These are phyloP conservation scores for Dasypolia templi DNA, from an alignment of 2,888 invertebrate genomes.

Conservation along the genomic window DNA sequence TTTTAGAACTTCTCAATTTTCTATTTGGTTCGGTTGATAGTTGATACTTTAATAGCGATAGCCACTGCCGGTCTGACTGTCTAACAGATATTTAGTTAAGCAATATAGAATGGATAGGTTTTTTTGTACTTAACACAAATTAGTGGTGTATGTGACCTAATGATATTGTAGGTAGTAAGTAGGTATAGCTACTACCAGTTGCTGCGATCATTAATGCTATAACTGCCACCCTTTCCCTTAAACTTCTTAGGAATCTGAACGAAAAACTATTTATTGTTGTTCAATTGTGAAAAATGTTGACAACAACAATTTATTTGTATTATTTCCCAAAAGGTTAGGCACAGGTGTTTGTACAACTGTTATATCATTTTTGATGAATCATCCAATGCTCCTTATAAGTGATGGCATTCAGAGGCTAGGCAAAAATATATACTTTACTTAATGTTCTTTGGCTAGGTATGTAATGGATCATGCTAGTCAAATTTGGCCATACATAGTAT, in stretches of 20 bases:
- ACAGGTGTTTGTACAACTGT: not conserved
- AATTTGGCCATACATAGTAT: constrained; percentile 1
- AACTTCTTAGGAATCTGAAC: not conserved
- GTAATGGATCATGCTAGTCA: not conserved
- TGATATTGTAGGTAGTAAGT: not conserved
- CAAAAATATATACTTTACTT: not conserved
- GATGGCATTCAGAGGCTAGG: not conserved
- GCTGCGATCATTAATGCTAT: not conserved
- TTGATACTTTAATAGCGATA: not conserved
- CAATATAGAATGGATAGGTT: too few relatives aligned
- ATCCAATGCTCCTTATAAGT: not conserved
- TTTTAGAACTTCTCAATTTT: not conserved
- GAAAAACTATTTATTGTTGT: not conserved
- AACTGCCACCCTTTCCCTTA: not conserved
- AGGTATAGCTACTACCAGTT: not conserved
- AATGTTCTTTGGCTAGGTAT: not conserved
- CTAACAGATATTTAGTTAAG: not conserved
- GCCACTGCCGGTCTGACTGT: not conserved
- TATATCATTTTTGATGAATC: not conserved
- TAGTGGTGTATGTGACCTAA: too few relatives aligned
- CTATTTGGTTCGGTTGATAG: not conserved
- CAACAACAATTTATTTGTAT: too few relatives aligned
- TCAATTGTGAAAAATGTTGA: not conserved
- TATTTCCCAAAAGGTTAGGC: not conserved
- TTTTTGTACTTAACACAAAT: too few relatives aligned